phyloP scores from a whole-genome alignment of 2,888 invertebrate genomes.

The Agrotis exclamationis region DNA sequence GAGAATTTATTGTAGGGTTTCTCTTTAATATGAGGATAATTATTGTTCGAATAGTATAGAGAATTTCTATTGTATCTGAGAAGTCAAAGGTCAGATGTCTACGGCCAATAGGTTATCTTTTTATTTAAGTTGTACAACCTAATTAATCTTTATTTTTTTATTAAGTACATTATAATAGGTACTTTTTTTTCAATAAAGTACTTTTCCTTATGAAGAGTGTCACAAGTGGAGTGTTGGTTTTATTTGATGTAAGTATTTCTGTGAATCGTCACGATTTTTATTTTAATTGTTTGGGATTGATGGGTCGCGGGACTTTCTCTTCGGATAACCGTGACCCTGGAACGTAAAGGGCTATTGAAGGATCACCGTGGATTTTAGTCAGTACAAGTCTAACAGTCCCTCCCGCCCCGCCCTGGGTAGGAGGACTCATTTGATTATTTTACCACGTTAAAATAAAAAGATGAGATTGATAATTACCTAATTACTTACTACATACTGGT shows the following conservation, averaged over 20 bases:
- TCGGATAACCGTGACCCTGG: too few relatives aligned
- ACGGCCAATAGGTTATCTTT: slow-evolving; percentile 39
- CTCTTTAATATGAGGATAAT: slow-evolving; percentile 11
- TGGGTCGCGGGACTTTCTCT: too few relatives aligned
- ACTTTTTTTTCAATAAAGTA: slow-evolving; percentile 23
- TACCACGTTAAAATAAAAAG: too few relatives aligned
- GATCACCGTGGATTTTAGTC: too few relatives aligned
- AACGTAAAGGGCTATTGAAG: too few relatives aligned
- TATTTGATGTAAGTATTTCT: too few relatives aligned
- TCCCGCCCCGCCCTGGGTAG: too few relatives aligned
- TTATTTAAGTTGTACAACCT: slow-evolving; percentile 27
- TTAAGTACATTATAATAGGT: neutral
- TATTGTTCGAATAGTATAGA: neutral
- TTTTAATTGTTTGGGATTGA: neutral
- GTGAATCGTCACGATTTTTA: neutral
- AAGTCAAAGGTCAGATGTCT: slow-evolving; percentile 26
- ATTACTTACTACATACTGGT: too few relatives aligned
- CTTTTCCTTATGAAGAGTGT: slow-evolving; percentile 32
- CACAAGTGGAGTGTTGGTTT: neutral
- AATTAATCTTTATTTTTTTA: slow-evolving; percentile 13
- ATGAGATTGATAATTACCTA: too few relatives aligned
- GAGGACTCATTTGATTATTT: too few relatives aligned
- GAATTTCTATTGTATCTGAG: slow-evolving; percentile 27
- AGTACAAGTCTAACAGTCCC: too few relatives aligned
- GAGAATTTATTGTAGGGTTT: slow-evolving; percentile 12